Percentiles rank a stretch among this genome's conserved stretches.
Evolutionary conservation across 1,140 invertebrate genomes (phyloP).

Genomic region (Cotesia vestalis): DNA sequence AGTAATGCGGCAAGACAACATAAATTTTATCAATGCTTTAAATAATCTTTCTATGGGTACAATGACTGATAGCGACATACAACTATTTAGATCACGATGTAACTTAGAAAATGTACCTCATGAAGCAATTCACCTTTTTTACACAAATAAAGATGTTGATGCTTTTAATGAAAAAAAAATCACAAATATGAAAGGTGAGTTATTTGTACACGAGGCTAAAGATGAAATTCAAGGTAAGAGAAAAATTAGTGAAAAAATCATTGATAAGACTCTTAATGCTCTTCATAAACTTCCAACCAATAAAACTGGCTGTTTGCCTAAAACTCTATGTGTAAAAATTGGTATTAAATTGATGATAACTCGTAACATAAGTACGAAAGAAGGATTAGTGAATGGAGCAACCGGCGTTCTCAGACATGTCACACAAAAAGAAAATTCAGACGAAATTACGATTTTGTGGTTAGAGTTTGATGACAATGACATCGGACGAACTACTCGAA

Average conservation of each 20-base stretch:
- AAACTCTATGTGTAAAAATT: not conserved
- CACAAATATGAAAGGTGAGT: not conserved
- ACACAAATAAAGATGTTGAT: not conserved
- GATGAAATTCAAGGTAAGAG: not conserved
- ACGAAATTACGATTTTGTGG: not conserved
- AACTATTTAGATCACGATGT: constrained; percentile 18
- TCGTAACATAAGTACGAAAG: constrained; percentile 5
- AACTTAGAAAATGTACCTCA: not conserved
- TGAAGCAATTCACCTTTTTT: not conserved
- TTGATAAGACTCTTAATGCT: not conserved
- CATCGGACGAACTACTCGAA: too few relatives aligned
- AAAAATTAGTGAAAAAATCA: not conserved
- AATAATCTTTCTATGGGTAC: constrained; percentile 39
- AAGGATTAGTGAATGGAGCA: constrained; percentile 18
- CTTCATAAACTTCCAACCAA: constrained; percentile 5
- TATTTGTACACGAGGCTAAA: not conserved
- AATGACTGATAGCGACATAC: constrained; percentile 20
- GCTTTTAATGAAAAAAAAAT: not conserved
- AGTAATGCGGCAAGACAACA: constrained; percentile 45
- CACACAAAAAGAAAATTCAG: not conserved
- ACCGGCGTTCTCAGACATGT: not conserved
- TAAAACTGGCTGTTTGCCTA: constrained; percentile 3
- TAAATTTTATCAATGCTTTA: constrained; percentile 37
- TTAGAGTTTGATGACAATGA: too few relatives aligned
- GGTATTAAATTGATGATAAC: constrained; percentile 15